A percentile compares a stretch with the other conserved stretches of the same genome.
phyloP scores from a whole-genome alignment of 2,888 invertebrate species.

The Brachyopa scutellaris region DNA sequence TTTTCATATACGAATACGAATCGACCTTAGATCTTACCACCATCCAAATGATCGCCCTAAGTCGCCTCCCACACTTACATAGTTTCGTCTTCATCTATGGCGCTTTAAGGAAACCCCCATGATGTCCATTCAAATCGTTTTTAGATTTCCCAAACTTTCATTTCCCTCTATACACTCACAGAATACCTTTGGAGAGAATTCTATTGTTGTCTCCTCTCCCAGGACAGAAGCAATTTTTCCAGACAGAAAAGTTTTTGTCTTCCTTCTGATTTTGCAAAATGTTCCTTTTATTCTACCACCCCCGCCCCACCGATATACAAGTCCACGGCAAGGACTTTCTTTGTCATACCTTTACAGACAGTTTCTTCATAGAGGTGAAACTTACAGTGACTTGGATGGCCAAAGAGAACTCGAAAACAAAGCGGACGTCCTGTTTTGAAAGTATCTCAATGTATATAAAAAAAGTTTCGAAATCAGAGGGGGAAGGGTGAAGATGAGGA shows the following conservation, averaged over 20 bases:
- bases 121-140: neutral
- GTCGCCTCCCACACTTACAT: too few relatives aligned
- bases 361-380: neutral
- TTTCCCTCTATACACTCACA: neutral
- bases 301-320: neutral
- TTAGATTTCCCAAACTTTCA: neutral
- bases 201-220: too few relatives aligned
- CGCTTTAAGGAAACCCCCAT: too few relatives aligned
- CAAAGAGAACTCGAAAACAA: too few relatives aligned
- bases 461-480: neutral
- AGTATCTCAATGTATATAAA: neutral
- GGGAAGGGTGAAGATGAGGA: too few relatives aligned
- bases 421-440: neutral
- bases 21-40: too few relatives aligned
- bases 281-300: neutral
- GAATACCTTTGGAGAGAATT: neutral
- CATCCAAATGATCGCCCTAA: too few relatives aligned
- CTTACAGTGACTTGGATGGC: neutral
- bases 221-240: neutral
- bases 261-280: neutral
- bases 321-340: neutral
- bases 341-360: neutral
- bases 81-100: too few relatives aligned
- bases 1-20: too few relatives aligned
- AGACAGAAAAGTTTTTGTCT: slow-evolving; percentile 14